These are phyloP conservation scores for Gastrophysa polygoni DNA, from an alignment of 2,888 invertebrate species.

Conservation along the genomic window DNA sequence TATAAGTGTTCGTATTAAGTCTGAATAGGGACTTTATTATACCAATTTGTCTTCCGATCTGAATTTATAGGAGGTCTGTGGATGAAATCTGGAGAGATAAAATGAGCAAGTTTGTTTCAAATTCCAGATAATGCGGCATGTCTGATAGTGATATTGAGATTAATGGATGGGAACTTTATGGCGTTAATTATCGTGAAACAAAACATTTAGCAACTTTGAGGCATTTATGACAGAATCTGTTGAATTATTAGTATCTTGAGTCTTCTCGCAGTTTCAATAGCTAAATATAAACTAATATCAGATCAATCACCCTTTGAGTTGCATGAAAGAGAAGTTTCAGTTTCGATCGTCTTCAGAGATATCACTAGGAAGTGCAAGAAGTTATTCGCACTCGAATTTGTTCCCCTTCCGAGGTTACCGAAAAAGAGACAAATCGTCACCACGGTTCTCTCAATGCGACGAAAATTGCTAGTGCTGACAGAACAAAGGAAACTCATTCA, in stretches of 20 bases:
- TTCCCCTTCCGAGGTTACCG: slow-evolving; percentile 21
- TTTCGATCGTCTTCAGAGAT: too few relatives aligned
- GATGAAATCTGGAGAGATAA: neutral
- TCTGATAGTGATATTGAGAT: slow-evolving; percentile 14
- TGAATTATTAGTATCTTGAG: neutral
- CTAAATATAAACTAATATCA: neutral
- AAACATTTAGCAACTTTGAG: slow-evolving; percentile 10
- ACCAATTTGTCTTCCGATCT: neutral
- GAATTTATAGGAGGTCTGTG: neutral
- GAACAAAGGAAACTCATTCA: slow-evolving; percentile 25
- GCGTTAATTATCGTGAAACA: slow-evolving; percentile 7
- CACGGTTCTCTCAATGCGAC: slow-evolving; percentile 16
- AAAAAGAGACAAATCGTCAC: slow-evolving; percentile 22
- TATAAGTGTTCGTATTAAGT: too few relatives aligned
- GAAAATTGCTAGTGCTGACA: slow-evolving; percentile 18
- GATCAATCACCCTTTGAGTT: too few relatives aligned
- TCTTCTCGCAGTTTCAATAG: neutral
- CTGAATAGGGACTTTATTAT: too few relatives aligned
- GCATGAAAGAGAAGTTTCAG: neutral
- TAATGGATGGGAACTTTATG: slow-evolving; percentile 13
- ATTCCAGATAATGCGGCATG: neutral
- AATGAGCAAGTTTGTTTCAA: neutral
- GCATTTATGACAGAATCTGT: neutral
- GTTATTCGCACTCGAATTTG: slow-evolving; percentile 18
- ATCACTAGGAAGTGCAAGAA: too few relatives aligned